Evolutionary conservation across 2,113 vertebrate genomes (phyloP), one percentile per base, ranked within the genome.

Genomic region (Lagopus leucura): DNA sequence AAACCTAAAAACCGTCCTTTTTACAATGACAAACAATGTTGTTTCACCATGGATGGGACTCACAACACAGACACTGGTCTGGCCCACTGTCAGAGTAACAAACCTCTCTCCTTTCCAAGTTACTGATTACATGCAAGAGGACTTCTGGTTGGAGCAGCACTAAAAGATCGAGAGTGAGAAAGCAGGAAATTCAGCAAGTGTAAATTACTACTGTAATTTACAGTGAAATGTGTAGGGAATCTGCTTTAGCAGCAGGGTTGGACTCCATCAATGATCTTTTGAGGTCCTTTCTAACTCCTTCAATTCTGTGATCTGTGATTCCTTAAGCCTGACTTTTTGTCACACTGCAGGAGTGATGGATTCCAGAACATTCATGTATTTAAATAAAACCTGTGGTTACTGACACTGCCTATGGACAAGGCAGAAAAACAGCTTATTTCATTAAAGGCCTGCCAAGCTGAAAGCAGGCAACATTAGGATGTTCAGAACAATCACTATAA

Each of bases 1-100:
- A 89, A 17, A 77, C 13, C 13, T 43, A 4, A 80, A 91, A 52
- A 57, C 27, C 78, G 63, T 50, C 77, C 67, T 86, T 87, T 95
- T 88, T 36, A 69, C 32, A 55, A 9, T 4, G 6, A 61, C 34
- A 34, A 76, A 85, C 45, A 74, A 80, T 76, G 76, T 38, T 88
- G 40, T 55, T 58, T 58, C 36, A 69, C 48, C 45, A 25, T 32
- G 50, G 55, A 50, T 94, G 32, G 67, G 36, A 52, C 18, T 69
- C 34, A 55, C 22, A 86, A 67, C 55, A 55, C 45, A 91, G 40
- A 58, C 18, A 70, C 36, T 42, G n/a, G n/a, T 70, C 32, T 48
- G 79, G 42, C 19, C 50, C 24, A 16, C 45, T 61, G 43, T 48
- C 61, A 78, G 30, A 30, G 67, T 50, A 78, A 47, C 30, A 1